Evolutionary conservation across 2,888 invertebrate genomes (phyloP).

Genomic region (Epicampocera succincta): DNA sequence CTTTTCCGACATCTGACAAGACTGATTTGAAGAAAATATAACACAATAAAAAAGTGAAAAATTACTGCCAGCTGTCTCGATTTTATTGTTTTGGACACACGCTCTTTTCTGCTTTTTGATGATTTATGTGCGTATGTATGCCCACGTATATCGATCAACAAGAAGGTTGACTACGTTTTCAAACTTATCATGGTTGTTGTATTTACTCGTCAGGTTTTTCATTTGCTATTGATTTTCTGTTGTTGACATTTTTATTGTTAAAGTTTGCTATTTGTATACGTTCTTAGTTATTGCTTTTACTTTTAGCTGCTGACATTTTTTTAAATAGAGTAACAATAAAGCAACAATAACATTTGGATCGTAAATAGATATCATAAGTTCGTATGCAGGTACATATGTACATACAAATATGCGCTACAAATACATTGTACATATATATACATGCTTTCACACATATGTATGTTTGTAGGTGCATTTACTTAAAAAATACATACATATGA

Average conservation of each 20-base stretch:
- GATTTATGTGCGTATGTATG: background rate
- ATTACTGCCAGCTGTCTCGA: background rate
- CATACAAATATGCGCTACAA: background rate
- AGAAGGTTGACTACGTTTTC: conserved; percentile 1
- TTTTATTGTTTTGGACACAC: background rate
- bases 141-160: conserved; percentile 24
- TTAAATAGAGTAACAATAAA: conserved; percentile 43
- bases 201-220: conserved; percentile 37
- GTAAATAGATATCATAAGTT: conserved; percentile 20
- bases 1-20: too few relatives aligned
- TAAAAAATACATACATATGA: background rate
- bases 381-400: background rate
- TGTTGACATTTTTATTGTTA: conserved; percentile 58
- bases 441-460: background rate
- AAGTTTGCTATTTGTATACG: conserved; percentile 38
- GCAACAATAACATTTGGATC: conserved; percentile 54
- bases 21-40: too few relatives aligned
- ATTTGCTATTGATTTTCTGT: conserved; percentile 58
- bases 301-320: conserved; percentile 39
- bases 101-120: background rate
- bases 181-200: conserved; percentile 18
- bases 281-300: conserved; percentile 23
- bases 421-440: background rate
- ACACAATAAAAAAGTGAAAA: too few relatives aligned
- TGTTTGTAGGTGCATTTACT: background rate